Evolutionary conservation across 1,140 invertebrate genomes (phyloP), one percentile per base, ranked within the genome.

Genomic region (Ephestia elutella): DNA sequence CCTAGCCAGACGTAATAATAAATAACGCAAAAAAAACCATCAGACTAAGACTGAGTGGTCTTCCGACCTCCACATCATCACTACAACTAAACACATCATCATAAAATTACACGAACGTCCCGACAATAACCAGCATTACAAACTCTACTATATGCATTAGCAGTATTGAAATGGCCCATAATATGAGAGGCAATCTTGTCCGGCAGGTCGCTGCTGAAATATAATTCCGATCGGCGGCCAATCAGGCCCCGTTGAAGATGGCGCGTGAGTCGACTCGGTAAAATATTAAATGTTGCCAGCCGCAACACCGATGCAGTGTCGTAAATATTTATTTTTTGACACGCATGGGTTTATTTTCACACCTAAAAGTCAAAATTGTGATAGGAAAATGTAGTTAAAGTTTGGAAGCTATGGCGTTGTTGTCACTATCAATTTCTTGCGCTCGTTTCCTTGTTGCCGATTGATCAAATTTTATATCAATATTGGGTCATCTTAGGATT

Each of bases 161-260:
- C 10, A 51, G 54, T 50, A 56, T 56, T 60, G 59, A 60, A 60
- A 49, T 54, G 11, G 35, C 18, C 25, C 28, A 19, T 60, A 60
- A 38, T 60, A 63, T 64, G 66, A 71, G 75, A 73, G 67, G 80
- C 82, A 83, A 85, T 87, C 85, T 86, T 82, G 82, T 81, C 79
- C 78, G 72, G 79, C 59, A 57, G 74, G 78, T 70, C 82, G 75
- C 76, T 77, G 75, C 78, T 78, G 81, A 88, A 88, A 89, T 87
- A 89, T 90, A 86, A 89, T 90, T 90, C 82, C 83, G 89, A 90
- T 89, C 81, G 81, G 81, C 76, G 82, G 75, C 84, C 89, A 90
- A 90, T 90, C 89, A 90, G 80, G 77, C 75, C 69, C 86, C 78
- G 89, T 90, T 89, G 86, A 89, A 87, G 84, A 78, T 70, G 80